A percentile compares a stretch with the other conserved stretches of the same genome.
Evolutionary conservation across 2,797 vertebrate species (phyloP).

Genomic region (Xiphophorus birchmanni): DNA sequence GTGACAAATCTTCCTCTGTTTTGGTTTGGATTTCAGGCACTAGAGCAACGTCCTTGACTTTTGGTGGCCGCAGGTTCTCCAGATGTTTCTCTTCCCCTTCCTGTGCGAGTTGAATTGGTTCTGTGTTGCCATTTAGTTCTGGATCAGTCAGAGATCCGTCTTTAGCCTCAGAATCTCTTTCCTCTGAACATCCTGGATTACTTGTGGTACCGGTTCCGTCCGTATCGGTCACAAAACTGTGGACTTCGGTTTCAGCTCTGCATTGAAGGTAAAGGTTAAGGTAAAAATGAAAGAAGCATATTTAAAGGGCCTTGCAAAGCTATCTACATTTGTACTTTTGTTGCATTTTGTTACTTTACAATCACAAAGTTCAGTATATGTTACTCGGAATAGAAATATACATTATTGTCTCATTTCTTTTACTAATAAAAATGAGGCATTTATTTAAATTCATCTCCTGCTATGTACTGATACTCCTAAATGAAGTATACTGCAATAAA

Average conservation of each 20-base stretch:
- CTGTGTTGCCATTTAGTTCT: constrained; percentile 17
- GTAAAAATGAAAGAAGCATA: background rate
- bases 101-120: constrained; percentile 3
- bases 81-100: constrained; percentile 5
- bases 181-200: constrained; percentile 26
- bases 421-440: background rate
- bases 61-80: constrained; percentile 14
- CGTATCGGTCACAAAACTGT: constrained; percentile 9
- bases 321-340: background rate
- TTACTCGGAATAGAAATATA: background rate
- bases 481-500: background rate
- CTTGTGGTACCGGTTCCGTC: constrained; percentile 4
- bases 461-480: background rate
- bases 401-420: background rate
- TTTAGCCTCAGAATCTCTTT: constrained; percentile 7
- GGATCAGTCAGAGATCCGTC: background rate
- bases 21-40: constrained; percentile 10
- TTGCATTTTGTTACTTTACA: background rate
- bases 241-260: constrained; percentile 41
- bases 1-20: background rate
- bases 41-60: background rate
- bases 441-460: background rate
- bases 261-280: constrained; percentile 9
- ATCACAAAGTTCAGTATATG: background rate
- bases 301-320: background rate